Evolutionary conservation across 1,140 invertebrate species (phyloP).

Genomic region (Achroia grisella): DNA sequence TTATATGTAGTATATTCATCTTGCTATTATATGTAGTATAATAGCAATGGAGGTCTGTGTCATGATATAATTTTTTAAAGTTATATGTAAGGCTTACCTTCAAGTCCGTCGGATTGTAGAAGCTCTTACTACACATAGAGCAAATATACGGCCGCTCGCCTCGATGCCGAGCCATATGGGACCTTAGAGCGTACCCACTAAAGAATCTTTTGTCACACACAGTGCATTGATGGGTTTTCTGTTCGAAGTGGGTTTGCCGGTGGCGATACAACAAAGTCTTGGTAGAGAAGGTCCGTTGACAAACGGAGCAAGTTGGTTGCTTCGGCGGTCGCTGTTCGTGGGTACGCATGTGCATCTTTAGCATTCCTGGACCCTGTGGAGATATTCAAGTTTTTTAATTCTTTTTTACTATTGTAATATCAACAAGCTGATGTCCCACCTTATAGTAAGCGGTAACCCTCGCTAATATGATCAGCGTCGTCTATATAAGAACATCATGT

Average conservation of each 20-base stretch:
- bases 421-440: too few relatives aligned
- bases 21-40: too few relatives aligned
- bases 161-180: conserved; percentile 64
- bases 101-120: conserved; percentile 69
- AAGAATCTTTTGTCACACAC: conserved; percentile 69
- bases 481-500: too few relatives aligned
- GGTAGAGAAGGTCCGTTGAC: conserved; percentile 73
- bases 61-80: neutral
- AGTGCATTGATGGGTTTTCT: conserved; percentile 66
- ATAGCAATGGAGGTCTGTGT: too few relatives aligned
- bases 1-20: too few relatives aligned
- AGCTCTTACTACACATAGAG: conserved; percentile 61
- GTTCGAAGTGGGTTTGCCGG: conserved; percentile 74
- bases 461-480: too few relatives aligned
- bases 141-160: conserved; percentile 65
- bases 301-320: conserved; percentile 75
- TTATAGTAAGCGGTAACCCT: too few relatives aligned
- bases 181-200: conserved; percentile 65
- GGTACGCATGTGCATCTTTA: conserved; percentile 77
- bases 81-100: conserved; percentile 39
- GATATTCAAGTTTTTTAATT: neutral
- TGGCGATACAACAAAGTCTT: conserved; percentile 75
- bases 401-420: too few relatives aligned
- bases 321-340: conserved; percentile 73
- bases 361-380: conserved; percentile 74